These are phyloP conservation scores for Drosophila subobscura DNA, from an alignment of 1,140 invertebrate genomes.

Conservation along the genomic window DNA sequence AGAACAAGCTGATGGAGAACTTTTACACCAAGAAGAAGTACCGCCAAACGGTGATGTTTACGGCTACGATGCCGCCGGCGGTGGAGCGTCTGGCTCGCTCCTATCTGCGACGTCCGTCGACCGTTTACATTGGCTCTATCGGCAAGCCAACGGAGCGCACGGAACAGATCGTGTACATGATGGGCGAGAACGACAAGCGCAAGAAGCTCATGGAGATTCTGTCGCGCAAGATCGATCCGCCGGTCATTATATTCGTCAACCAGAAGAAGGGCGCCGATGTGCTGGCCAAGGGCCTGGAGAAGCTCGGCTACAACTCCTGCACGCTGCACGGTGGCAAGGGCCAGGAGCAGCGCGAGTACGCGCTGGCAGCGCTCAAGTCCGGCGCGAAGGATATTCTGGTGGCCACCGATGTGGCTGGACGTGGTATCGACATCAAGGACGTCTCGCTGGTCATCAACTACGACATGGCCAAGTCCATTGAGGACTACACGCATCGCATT, in stretches of 20 bases:
- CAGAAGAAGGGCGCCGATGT: slow-evolving; percentile 99
- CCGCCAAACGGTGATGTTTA: slow-evolving; percentile 99
- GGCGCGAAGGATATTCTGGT: slow-evolving; percentile 99
- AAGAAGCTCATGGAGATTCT: slow-evolving; percentile 95
- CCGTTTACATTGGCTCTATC: slow-evolving; percentile 99
- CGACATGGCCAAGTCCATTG: slow-evolving; percentile 99
- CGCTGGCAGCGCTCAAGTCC: slow-evolving; percentile 96
- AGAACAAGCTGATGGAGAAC: slow-evolving; percentile 94
- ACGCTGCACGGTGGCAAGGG: slow-evolving; percentile 99
- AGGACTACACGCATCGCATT: slow-evolving; percentile 99
- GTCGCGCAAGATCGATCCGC: slow-evolving; percentile 94
- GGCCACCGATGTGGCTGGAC: slow-evolving; percentile 99
- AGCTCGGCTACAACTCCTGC: slow-evolving; percentile 98
- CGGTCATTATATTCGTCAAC: slow-evolving; percentile 99
- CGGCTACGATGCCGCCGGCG: slow-evolving; percentile 99
- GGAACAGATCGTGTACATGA: slow-evolving; percentile 98
- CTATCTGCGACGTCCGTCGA: slow-evolving; percentile 97
- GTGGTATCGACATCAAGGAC: slow-evolving; percentile 99
- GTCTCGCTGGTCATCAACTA: slow-evolving; percentile 99
- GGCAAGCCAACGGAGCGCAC: slow-evolving; percentile 99
- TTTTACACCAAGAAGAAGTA: slow-evolving; percentile 99
- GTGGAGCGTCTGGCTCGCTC: slow-evolving; percentile 97
- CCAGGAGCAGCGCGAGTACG: slow-evolving; percentile 99
- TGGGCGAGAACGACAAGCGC: slow-evolving; percentile 96
- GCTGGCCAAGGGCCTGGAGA: slow-evolving; percentile 97